Evolutionary conservation across 2,888 invertebrate genomes (phyloP).

Genomic region (Drosophila pegasa): DNA sequence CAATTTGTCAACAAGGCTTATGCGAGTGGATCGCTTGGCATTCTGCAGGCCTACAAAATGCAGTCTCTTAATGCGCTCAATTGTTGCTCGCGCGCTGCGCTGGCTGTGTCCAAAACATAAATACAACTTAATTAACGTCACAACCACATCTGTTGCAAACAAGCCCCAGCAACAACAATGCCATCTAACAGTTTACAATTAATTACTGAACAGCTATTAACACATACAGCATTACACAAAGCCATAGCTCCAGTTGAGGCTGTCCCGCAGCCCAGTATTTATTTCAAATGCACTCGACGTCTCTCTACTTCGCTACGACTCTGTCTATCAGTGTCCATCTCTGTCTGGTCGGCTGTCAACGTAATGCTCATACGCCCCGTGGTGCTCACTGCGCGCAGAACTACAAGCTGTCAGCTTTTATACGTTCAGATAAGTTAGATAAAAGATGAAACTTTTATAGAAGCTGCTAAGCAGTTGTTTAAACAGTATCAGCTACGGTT

Average conservation of each 20-base stretch:
- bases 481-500: neutral
- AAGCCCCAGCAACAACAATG: constrained; percentile 31
- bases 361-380: constrained; percentile 67
- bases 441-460: constrained; percentile 15
- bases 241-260: constrained; percentile 23
- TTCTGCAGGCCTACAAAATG: constrained; percentile 29
- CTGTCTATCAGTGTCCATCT: constrained; percentile 4
- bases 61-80: constrained; percentile 46
- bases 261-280: constrained; percentile 21
- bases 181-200: constrained; percentile 71
- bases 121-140: constrained; percentile 76
- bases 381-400: constrained; percentile 34
- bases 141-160: constrained; percentile 31
- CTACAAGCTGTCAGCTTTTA: constrained; percentile 7
- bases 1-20: constrained; percentile 65
- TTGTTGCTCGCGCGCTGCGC: constrained; percentile 24
- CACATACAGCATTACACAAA: constrained; percentile 14
- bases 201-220: constrained; percentile 66
- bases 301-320: too few species aligned
- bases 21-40: constrained; percentile 13
- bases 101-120: constrained; percentile 69
- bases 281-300: constrained; percentile 11
- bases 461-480: constrained; percentile 13
- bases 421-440: constrained; percentile 11
- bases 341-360: constrained; percentile 47